A percentile compares a stretch with the other conserved stretches of the same genome.
Conservation (phyloP, 2,888 invertebrate genomes). For the Mythimna albipuncta region DNA sequence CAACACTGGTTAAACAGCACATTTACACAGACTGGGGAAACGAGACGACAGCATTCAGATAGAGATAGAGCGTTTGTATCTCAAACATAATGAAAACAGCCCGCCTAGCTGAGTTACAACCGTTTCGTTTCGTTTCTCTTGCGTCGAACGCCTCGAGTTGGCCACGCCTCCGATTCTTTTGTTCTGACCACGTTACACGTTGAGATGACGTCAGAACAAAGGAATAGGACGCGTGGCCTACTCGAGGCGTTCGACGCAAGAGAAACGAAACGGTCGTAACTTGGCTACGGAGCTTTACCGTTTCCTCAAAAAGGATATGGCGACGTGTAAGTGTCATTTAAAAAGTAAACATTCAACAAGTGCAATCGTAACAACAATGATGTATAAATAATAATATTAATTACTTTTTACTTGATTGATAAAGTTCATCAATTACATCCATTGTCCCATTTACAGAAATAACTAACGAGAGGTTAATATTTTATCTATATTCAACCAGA, state of each 20-base stretch:
- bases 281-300: background rate
- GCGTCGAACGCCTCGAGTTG: too few species aligned
- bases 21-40: conserved; percentile 46
- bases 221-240: too few species aligned
- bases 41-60: conserved; percentile 32
- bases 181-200: too few species aligned
- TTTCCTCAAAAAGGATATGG: conserved; percentile 28
- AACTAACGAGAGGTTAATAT: background rate
- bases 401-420: conserved; percentile 1
- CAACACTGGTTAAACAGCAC: conserved; percentile 68
- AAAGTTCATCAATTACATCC: conserved; percentile 9
- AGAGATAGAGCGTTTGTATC: background rate
- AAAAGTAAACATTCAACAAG: conserved; percentile 53
- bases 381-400: conserved; percentile 17
- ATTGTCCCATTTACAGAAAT: background rate
- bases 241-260: too few species aligned
- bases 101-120: too few species aligned
- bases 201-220: too few species aligned
- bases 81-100: background rate
- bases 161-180: too few species aligned
- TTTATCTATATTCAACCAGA: background rate
- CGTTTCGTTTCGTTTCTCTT: too few species aligned
- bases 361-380: conserved; percentile 44
- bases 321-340: conserved; percentile 19
- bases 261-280: too few species aligned